These are phyloP conservation scores for Coelogynopora nodosa DNA, from an alignment of 2,888 invertebrate species.

Conservation along the genomic window DNA sequence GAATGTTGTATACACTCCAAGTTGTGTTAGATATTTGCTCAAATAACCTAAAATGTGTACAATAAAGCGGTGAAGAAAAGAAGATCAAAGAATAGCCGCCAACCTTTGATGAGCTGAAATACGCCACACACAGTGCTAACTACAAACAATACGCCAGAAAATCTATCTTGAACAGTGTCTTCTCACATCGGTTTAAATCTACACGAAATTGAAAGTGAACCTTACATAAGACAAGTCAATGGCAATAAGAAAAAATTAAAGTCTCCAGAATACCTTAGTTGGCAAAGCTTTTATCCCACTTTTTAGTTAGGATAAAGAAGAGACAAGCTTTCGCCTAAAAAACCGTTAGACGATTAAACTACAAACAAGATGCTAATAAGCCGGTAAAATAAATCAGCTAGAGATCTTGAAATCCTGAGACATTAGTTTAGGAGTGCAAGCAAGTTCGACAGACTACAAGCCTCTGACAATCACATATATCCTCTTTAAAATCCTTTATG, in stretches of 20 bases:
- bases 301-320: neutral
- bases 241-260: neutral
- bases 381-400: constrained; percentile 20
- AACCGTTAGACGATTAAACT: neutral
- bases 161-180: neutral
- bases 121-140: neutral
- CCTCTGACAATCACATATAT: no score
- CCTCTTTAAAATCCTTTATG: no score
- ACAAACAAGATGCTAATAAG: constrained; percentile 18
- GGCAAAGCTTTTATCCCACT: neutral
- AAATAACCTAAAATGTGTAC: neutral
- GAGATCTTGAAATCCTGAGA: neutral
- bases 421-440: no score
- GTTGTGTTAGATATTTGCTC: neutral
- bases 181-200: neutral
- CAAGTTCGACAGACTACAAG: no score
- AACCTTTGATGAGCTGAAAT: neutral
- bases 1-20: neutral
- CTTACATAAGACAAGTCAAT: neutral
- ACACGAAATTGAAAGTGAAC: neutral
- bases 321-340: neutral
- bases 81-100: neutral
- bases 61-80: neutral
- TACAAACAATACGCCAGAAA: neutral
- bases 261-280: neutral